Evolutionary conservation across 2,797 vertebrate species (phyloP), one percentile per base, ranked within the genome.

Genomic region (Bufotes viridis): DNA sequence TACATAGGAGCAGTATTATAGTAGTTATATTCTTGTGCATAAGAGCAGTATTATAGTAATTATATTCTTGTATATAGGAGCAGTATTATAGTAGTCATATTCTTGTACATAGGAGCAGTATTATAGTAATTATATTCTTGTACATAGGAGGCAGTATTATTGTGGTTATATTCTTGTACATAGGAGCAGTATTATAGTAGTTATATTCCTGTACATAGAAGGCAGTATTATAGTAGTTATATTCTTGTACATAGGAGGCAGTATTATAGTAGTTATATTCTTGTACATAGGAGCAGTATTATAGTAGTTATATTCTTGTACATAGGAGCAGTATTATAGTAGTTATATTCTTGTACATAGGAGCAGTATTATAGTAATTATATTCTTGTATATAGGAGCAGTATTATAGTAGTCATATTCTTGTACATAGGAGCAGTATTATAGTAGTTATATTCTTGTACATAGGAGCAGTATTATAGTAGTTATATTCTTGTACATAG

Each of bases 1-100:
- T 75, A 75, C 10, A 34, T 72, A 72, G 69, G 69, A 7, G 69
- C 7, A 72, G 69, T 72, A 72, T 72, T 72, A 72, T 72, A 72
- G 29, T 72, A 72, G 69, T 72, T 72, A 34, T 72, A 72, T 72
- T 72, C 69, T 42, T 72, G 26, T 72, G 42, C 34, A 74, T 70
- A 70, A 26, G 67, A 7, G 26, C 13, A 70, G 67, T 70, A 70
- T 70, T 70, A 67, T 67, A 67, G 63, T 26, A 67, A n/a, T 67
- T 67, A 24, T 67, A 67, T 67, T 67, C 63, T 5, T 70, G 26
- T 70, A 70, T 14, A 70, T 29, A 67, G 67, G 24, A 5, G 67
- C 6, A 67, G 22, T 67, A 67, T 67, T 67, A 67, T 67, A 67
- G 63, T 67, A 67, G 63, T 67, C 26, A 67, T 67, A 67, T 67